Base-by-base conservation (phyloP, 1,140 invertebrate genomes). In the Drosophila willistoni region DNA sequence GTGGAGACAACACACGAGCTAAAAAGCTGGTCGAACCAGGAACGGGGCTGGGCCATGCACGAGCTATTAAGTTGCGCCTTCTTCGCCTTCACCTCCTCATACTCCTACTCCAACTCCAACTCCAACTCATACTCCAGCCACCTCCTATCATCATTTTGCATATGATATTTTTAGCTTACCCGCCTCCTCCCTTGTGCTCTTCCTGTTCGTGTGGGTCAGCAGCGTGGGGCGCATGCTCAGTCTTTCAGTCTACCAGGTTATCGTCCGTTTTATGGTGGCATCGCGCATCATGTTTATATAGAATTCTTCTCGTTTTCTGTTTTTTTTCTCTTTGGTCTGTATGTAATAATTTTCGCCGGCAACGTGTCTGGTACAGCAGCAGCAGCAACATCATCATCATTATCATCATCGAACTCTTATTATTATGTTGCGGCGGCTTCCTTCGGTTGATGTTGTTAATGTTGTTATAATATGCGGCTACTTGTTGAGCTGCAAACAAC, bases 181-280 rank as follows among this genome's bases (percentile, higher is more conserved):
- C 44, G 14, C 44, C 14, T 47, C 44, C 44, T 47, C 14, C 10
- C 29, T 29, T 29, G 29, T 19, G 7, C 14, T 47, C 44, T 51
- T 51, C 44, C 44, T 51, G 44, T 51, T 51, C 44, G 44, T 51
- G 54, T 77, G 82, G 81, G 74, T 86, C 78, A 85, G 54, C 64
- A 85, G 54, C 64, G 64, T 64, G 67, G 47, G 75, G 79, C 63
- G 62, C 70, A 73, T 42, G 73, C 54, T 29, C 69, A 66, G 64
- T 54, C 36, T 13, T 39, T 41, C 81, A 63, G 82, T 55, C 25
- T 25, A 36, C 41, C 81, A 64, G 82, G 83, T 86, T 86, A 86
- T 86, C 83, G 83, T 51, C 73, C 83, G 69, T 72, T 89, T 86
- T 87, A 89, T 86, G 83, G 84, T 86, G 83, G 79, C 83, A 86